Conservation (phyloP, 2,888 invertebrate genomes). For the Drosophila lutescens region DNA sequence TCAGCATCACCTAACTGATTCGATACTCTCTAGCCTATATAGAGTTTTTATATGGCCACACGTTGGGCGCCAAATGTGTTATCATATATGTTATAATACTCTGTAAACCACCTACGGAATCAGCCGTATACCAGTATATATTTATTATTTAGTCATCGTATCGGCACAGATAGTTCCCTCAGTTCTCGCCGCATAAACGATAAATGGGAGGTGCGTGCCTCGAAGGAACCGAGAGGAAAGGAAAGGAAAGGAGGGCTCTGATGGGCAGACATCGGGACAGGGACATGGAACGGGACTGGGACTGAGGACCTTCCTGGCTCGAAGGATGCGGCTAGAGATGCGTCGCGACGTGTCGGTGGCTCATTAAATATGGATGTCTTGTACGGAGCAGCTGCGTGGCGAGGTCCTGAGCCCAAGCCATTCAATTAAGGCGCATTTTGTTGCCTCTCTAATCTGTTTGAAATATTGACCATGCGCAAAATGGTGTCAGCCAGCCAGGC, state of each 20-base stretch:
- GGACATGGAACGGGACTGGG: slow-evolving; percentile 1
- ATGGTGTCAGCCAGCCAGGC: slow-evolving; percentile 63
- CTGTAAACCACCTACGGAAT: background rate
- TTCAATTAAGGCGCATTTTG: slow-evolving; percentile 75
- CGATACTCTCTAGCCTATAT: too few species aligned
- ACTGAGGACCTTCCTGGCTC: slow-evolving; percentile 1
- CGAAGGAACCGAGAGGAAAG: background rate
- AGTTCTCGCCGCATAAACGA: slow-evolving; percentile 28
- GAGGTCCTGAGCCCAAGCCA: slow-evolving; percentile 41
- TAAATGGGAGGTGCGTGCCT: slow-evolving; percentile 34
- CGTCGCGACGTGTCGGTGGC: slow-evolving; percentile 73
- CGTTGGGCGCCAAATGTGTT: too few species aligned
- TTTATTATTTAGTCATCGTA: background rate
- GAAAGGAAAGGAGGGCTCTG: slow-evolving; percentile 7
- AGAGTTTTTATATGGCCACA: too few species aligned
- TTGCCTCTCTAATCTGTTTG: slow-evolving; percentile 75
- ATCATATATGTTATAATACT: too few species aligned
- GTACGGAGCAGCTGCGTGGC: slow-evolving; percentile 70
- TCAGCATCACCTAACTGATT: too few species aligned
- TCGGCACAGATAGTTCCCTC: background rate
- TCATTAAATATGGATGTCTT: slow-evolving; percentile 79
- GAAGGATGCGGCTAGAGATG: slow-evolving; percentile 29
- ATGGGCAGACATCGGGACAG: slow-evolving; percentile 6
- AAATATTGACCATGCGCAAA: slow-evolving; percentile 77
- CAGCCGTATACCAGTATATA: background rate